These are phyloP conservation scores for Argopecten irradians DNA, from an alignment of 1,140 invertebrate species.

Conservation along the genomic window DNA sequence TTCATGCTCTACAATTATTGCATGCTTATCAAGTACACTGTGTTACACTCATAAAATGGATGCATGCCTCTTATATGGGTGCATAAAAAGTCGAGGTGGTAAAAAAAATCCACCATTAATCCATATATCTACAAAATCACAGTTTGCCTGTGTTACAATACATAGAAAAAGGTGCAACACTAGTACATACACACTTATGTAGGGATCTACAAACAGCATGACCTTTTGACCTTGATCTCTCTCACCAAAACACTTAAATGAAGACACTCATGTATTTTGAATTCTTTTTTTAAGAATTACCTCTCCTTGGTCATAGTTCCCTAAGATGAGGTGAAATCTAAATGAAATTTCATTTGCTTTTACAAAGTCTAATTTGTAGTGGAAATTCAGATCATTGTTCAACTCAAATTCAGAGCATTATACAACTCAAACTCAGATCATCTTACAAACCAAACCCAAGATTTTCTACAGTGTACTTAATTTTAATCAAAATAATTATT, in stretches of 20 bases:
- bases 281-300: background rate
- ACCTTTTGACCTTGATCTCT: background rate
- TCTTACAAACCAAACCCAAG: no score
- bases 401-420: background rate
- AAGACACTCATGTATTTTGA: background rate
- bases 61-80: background rate
- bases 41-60: background rate
- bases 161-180: background rate
- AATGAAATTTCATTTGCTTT: no score
- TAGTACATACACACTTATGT: background rate
- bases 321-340: background rate
- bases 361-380: background rate
- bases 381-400: background rate
- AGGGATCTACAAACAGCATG: background rate
- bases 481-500: no score
- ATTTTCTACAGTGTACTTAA: no score
- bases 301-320: background rate
- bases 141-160: background rate
- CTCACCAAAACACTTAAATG: background rate
- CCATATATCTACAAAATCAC: background rate
- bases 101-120: background rate
- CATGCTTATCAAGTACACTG: background rate
- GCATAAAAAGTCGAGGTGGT: background rate
- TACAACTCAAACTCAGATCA: no score
- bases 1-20: background rate